Evolutionary conservation across 2,888 invertebrate genomes (phyloP).

Genomic region (Cheilosia variabilis): DNA sequence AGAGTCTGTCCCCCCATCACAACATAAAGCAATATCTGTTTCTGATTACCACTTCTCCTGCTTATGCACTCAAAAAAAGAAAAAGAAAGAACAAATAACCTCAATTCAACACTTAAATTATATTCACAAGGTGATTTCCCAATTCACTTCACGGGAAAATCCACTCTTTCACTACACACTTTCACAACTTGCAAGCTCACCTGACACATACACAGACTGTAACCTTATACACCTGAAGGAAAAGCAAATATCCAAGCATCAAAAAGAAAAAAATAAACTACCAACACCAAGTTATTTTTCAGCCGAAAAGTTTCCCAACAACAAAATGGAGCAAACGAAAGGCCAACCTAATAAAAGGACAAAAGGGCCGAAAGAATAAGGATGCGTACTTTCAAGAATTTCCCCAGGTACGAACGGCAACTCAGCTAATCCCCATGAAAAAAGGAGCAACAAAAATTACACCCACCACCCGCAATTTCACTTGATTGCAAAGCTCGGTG

Average conservation of each 20-base stretch:
- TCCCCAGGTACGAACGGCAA: slow-evolving; percentile 14
- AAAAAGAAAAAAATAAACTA: slow-evolving; percentile 14
- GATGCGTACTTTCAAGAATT: slow-evolving; percentile 23
- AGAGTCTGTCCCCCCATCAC: neutral
- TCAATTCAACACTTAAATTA: slow-evolving; percentile 51
- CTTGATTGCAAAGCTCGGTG: slow-evolving; percentile 57
- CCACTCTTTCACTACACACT: slow-evolving; percentile 4
- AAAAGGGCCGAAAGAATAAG: slow-evolving; percentile 15
- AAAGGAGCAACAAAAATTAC: neutral
- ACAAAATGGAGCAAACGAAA: slow-evolving; percentile 28
- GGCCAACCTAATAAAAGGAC: slow-evolving; percentile 48
- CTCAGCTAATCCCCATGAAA: neutral
- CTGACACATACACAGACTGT: slow-evolving; percentile 7
- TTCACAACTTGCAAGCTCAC: neutral
- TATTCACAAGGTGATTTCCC: slow-evolving; percentile 60
- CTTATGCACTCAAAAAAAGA: neutral
- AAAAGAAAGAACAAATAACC: slow-evolving; percentile 30
- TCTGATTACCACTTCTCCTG: neutral
- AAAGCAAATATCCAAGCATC: neutral
- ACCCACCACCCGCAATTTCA: slow-evolving; percentile 34
- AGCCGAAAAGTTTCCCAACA: slow-evolving; percentile 21
- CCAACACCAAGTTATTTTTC: slow-evolving; percentile 45
- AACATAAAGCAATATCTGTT: neutral
- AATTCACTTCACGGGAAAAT: slow-evolving; percentile 58
- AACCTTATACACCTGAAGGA: slow-evolving; percentile 8